Percentiles rank a stretch among this genome's conserved stretches.
Conservation (phyloP, 2,888 invertebrate genomes). For the Andrena bucephala region DNA sequence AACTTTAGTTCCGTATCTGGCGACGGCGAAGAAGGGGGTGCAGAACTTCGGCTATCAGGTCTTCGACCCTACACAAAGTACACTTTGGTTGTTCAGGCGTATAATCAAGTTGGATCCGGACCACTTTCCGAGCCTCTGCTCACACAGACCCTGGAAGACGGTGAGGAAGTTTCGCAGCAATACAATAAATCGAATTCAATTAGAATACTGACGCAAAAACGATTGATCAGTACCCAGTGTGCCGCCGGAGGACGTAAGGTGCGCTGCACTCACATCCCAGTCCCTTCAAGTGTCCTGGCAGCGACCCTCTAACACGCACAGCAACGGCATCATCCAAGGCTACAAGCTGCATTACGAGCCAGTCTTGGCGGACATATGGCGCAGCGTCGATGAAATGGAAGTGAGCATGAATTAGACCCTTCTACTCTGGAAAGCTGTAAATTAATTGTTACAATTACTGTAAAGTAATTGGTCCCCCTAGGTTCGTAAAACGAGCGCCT, state of each 20-base stretch:
- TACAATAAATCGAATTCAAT: not conserved
- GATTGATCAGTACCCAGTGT: slow-evolving; percentile 89
- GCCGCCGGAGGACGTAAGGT: slow-evolving; percentile 92
- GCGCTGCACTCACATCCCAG: slow-evolving; percentile 91
- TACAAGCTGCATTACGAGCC: slow-evolving; percentile 90
- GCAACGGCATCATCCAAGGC: slow-evolving; percentile 92
- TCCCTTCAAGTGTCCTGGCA: slow-evolving; percentile 93
- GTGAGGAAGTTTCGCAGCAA: slow-evolving; percentile 84
- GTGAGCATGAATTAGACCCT: slow-evolving; percentile 66
- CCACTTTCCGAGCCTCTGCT: slow-evolving; percentile 89
- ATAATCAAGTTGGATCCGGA: slow-evolving; percentile 91
- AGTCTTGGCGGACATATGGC: slow-evolving; percentile 87
- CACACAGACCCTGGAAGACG: slow-evolving; percentile 91
- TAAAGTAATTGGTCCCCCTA: slow-evolving; percentile 39
- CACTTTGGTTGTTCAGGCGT: slow-evolving; percentile 90
- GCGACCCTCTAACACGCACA: slow-evolving; percentile 90
- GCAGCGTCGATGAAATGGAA: slow-evolving; percentile 83
- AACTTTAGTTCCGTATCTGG: slow-evolving; percentile 90
- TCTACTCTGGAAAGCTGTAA: not conserved
- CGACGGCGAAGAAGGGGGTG: slow-evolving; percentile 89
- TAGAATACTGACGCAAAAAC: not conserved
- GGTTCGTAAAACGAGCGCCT: slow-evolving; percentile 88
- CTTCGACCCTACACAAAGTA: slow-evolving; percentile 89
- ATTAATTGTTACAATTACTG: not conserved
- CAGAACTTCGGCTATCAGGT: slow-evolving; percentile 88